Percentiles rank a stretch among this genome's conserved stretches.
phyloP scores from a whole-genome alignment of 2,797 vertebrate species.

The Danionella dracula region DNA sequence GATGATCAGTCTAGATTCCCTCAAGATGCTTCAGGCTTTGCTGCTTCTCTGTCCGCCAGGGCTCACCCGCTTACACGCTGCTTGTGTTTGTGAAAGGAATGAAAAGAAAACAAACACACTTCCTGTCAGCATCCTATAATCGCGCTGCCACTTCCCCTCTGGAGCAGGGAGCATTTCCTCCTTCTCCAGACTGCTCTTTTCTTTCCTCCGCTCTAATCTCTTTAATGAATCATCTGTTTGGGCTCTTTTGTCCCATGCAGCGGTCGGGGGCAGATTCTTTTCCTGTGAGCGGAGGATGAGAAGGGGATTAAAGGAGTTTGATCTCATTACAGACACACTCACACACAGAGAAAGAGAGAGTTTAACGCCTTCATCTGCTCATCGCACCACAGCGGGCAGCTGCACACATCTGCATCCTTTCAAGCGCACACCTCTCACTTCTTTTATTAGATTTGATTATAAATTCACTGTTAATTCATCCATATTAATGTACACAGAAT shows the following conservation, averaged over 20 bases:
- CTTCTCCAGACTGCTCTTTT: conserved; percentile 37
- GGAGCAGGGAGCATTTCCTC: conserved; percentile 10
- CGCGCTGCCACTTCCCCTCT: conserved; percentile 11
- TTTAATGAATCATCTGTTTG: conserved; percentile 70
- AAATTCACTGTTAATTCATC: too few relatives aligned
- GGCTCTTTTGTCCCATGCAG: conserved; percentile 69
- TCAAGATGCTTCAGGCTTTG: conserved; percentile 40
- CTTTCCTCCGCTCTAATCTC: conserved; percentile 60
- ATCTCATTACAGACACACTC: conserved; percentile 70
- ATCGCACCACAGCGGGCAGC: too few relatives aligned
- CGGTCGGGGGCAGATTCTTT: conserved; percentile 49
- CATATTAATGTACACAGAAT: too few relatives aligned
- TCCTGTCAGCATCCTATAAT: conserved; percentile 25
- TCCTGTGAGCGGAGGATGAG: conserved; percentile 69
- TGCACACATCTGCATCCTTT: too few relatives aligned
- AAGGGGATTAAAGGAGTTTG: conserved; percentile 77
- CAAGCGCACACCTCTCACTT: too few relatives aligned
- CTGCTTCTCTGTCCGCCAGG: conserved; percentile 1
- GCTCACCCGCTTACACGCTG: background rate
- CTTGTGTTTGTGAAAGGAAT: conserved; percentile 16
- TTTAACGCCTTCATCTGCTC: conserved; percentile 55
- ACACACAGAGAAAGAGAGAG: conserved; percentile 35
- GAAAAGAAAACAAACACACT: conserved; percentile 20
- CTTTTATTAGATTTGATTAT: too few relatives aligned
- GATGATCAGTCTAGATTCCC: conserved; percentile 39